These are phyloP conservation scores for Parthenolecanium corni DNA, from an alignment of 2,888 invertebrate genomes.

Conservation along the genomic window DNA sequence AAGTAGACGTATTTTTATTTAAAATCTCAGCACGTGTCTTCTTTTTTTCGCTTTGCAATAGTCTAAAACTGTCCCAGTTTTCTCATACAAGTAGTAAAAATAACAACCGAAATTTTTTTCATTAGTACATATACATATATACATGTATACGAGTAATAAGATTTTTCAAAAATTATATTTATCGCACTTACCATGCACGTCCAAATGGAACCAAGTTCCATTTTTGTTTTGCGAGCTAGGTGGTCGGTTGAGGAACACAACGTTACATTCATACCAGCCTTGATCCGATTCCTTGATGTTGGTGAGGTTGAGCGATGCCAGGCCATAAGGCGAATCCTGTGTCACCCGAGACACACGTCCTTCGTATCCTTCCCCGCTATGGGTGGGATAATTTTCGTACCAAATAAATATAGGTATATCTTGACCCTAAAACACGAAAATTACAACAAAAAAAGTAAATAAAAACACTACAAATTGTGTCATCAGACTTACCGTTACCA, in stretches of 20 bases:
- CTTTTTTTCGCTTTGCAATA: no score
- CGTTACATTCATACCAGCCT: conserved; percentile 92
- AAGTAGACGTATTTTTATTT: no score
- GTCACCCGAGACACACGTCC: conserved; percentile 81
- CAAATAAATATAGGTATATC: conserved; percentile 95
- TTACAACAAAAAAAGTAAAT: no score
- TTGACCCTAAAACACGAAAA: conserved; percentile 56
- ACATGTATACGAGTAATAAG: no score
- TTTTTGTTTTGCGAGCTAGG: conserved; percentile 85
- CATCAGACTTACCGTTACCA: no score
- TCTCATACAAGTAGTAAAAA: no score
- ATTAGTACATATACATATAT: no score
- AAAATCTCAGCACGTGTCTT: no score
- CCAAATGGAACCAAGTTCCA: conserved; percentile 96
- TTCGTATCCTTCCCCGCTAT: conserved; percentile 89
- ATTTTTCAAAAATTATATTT: no score
- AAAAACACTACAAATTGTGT: no score
- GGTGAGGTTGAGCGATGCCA: conserved; percentile 89
- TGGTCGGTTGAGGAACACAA: conserved; percentile 88
- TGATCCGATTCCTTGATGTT: conserved; percentile 85
- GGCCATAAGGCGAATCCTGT: conserved; percentile 75
- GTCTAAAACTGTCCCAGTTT: no score
- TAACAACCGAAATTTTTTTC: no score
- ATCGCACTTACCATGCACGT: conserved; percentile 78
- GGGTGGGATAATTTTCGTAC: conserved; percentile 95